phyloP scores from a whole-genome alignment of 2,888 invertebrate species.

The Muscina levida region DNA sequence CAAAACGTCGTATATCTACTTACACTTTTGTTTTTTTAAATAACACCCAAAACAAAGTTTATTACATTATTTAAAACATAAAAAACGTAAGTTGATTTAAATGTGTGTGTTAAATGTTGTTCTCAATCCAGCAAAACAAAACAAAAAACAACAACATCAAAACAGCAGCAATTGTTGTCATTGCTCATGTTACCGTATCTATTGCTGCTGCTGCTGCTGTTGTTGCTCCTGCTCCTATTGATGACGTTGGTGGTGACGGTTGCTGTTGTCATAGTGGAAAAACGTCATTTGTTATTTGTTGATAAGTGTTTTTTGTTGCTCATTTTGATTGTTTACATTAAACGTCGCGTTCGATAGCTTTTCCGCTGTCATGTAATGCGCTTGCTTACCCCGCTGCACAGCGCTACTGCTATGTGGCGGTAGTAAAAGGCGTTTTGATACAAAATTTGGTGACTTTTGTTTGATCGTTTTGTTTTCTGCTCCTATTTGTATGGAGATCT shows the following conservation, averaged over 20 bases:
- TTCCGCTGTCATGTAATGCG: background rate
- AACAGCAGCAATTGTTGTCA: constrained; percentile 19
- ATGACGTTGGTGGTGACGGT: background rate
- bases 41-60: too few relatives aligned
- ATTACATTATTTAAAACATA: too few relatives aligned
- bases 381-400: background rate
- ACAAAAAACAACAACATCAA: background rate
- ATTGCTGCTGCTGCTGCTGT: background rate
- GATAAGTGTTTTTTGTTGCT: constrained; percentile 35
- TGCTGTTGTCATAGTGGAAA: constrained; percentile 24
- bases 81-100: too few relatives aligned
- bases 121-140: background rate
- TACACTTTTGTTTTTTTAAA: too few relatives aligned
- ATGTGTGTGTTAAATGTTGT: too few relatives aligned
- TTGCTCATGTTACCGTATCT: constrained; percentile 18
- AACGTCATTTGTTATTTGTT: constrained; percentile 29
- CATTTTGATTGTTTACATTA: constrained; percentile 43
- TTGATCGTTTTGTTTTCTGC: constrained; percentile 31
- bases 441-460: constrained; percentile 27
- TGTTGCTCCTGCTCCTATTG: background rate
- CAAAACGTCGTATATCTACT: too few relatives aligned
- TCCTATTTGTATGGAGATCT: constrained; percentile 35
- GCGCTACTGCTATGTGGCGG: background rate
- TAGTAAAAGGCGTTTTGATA: constrained; percentile 53
- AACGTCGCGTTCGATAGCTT: constrained; percentile 3